A percentile compares a stretch with the other conserved stretches of the same genome.
Conservation (phyloP, 2,888 invertebrate genomes). For the Panzeria rudis region DNA sequence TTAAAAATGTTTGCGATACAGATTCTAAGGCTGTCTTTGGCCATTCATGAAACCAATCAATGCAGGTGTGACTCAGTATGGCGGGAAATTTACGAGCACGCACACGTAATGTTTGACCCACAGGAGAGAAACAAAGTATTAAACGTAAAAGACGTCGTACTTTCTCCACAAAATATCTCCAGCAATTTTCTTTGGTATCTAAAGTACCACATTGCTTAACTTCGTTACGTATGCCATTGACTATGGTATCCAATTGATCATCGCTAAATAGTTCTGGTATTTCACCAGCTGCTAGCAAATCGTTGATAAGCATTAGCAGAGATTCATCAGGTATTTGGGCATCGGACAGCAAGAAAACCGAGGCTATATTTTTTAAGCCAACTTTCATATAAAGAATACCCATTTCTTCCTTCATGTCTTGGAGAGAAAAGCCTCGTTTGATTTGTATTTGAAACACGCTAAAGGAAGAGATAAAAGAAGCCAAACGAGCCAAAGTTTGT, state of each 20-base stretch:
- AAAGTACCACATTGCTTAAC: constrained; percentile 92
- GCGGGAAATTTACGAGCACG: constrained; percentile 97
- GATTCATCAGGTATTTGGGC: constrained; percentile 96
- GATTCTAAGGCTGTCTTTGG: constrained; percentile 95
- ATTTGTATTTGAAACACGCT: constrained; percentile 97
- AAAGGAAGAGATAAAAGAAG: constrained; percentile 94
- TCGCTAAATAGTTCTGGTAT: constrained; percentile 95
- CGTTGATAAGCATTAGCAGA: constrained; percentile 95
- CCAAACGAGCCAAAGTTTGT: constrained; percentile 94
- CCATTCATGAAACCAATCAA: constrained; percentile 99
- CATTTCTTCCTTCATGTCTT: constrained; percentile 90
- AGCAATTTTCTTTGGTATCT: constrained; percentile 96
- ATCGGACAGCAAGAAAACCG: constrained; percentile 96
- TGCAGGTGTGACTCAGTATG: constrained; percentile 95
- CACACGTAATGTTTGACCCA: constrained; percentile 93
- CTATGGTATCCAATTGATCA: constrained; percentile 94
- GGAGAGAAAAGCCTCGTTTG: constrained; percentile 92
- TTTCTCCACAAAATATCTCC: constrained; percentile 96
- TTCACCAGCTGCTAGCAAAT: constrained; percentile 96
- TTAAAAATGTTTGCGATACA: constrained; percentile 93
- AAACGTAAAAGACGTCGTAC: constrained; percentile 91
- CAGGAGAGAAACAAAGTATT: constrained; percentile 98
- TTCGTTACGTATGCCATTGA: constrained; percentile 91
- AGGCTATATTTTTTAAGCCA: constrained; percentile 93
- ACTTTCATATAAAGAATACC: constrained; percentile 92